phyloP scores from a whole-genome alignment of 2,797 vertebrate species.

The Etheostoma perlongum region DNA sequence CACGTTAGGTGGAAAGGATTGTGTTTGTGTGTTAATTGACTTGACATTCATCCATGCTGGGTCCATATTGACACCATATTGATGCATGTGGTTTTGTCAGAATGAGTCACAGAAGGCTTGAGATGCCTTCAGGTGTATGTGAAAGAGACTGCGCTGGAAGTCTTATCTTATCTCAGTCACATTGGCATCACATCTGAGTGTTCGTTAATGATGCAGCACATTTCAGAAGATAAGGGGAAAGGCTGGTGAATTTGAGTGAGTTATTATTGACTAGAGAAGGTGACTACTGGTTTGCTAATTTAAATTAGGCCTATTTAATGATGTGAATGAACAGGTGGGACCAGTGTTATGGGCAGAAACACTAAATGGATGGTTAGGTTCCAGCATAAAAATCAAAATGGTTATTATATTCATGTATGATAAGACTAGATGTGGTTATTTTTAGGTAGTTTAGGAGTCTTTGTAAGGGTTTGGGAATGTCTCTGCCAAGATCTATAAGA shows the following conservation, averaged over 20 bases:
- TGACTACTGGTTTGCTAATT: neutral
- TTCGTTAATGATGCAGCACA: slow-evolving; percentile 35
- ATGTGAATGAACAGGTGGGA: neutral
- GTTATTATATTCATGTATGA: neutral
- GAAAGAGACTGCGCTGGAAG: slow-evolving; percentile 1
- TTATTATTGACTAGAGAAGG: neutral
- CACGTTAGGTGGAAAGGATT: neutral
- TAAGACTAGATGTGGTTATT: neutral
- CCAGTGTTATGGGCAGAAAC: neutral
- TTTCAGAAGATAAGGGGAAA: slow-evolving; percentile 17
- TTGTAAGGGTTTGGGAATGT: neutral
- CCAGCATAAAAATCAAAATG: no score
- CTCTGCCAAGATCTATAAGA: neutral
- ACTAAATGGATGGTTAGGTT: neutral
- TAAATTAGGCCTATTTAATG: neutral
- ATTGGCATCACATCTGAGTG: slow-evolving; percentile 14
- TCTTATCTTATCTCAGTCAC: slow-evolving; percentile 3
- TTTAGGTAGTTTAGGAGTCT: neutral
- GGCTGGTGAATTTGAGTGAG: slow-evolving; percentile 28
- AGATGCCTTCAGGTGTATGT: slow-evolving; percentile 15
- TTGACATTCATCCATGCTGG: neutral
- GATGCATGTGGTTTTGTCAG: slow-evolving; percentile 16
- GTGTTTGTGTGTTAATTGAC: neutral
- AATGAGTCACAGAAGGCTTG: neutral
- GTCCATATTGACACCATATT: neutral